phyloP scores from a whole-genome alignment of 1,140 invertebrate species.

The Propsilocerus akamusi region DNA sequence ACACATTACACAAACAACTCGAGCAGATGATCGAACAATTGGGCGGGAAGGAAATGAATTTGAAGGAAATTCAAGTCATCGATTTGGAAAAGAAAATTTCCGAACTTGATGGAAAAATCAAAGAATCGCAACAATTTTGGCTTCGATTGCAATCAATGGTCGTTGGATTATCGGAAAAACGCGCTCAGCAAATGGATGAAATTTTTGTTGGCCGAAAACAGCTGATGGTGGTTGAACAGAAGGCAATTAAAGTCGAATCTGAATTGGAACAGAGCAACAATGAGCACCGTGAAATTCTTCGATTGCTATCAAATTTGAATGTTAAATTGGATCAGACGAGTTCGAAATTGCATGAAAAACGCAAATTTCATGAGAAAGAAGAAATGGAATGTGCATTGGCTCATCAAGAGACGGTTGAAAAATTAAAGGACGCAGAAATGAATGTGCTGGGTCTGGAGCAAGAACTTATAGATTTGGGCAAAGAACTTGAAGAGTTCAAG shows the following conservation, averaged over 20 bases:
- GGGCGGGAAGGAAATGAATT: constrained; percentile 24
- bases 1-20: constrained; percentile 14
- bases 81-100: constrained; percentile 41
- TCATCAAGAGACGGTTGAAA: constrained; percentile 32
- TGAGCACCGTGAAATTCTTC: constrained; percentile 33
- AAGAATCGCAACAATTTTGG: constrained; percentile 49
- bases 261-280: constrained; percentile 35
- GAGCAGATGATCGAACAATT: constrained; percentile 7
- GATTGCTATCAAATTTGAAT: constrained; percentile 35
- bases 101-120: constrained; percentile 32
- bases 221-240: constrained; percentile 53
- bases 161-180: constrained; percentile 40
- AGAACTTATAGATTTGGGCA: constrained; percentile 40
- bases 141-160: constrained; percentile 49
- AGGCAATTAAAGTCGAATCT: constrained; percentile 43
- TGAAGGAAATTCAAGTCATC: constrained; percentile 29
- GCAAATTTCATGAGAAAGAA: constrained; percentile 34
- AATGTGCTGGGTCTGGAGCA: constrained; percentile 41
- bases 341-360: constrained; percentile 33
- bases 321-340: constrained; percentile 38
- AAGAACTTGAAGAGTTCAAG: constrained; percentile 40
- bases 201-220: constrained; percentile 49
- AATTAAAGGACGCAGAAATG: constrained; percentile 39
- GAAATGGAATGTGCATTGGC: constrained; percentile 34
- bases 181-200: constrained; percentile 40